A percentile compares a stretch with the other conserved stretches of the same genome.
These are phyloP conservation scores for Odontophorus gujanensis DNA, from an alignment of 2,113 vertebrate species.

Conservation along the genomic window DNA sequence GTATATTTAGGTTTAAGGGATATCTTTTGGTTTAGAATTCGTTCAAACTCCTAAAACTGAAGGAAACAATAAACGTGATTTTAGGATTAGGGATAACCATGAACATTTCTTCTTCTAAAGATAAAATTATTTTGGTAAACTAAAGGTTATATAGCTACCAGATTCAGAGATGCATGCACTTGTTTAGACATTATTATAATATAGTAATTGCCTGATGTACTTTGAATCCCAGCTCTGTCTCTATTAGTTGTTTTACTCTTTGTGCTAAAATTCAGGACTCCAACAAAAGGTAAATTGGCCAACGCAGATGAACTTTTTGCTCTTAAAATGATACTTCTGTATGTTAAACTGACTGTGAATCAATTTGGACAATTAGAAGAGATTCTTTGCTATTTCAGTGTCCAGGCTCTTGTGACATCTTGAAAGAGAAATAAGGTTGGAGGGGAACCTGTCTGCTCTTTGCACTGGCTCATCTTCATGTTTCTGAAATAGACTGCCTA, in stretches of 20 bases:
- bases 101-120: background rate
- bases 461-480: background rate
- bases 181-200: background rate
- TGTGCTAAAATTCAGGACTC: background rate
- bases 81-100: background rate
- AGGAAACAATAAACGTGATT: background rate
- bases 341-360: background rate
- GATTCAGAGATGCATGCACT: background rate
- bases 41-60: background rate
- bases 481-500: background rate
- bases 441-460: background rate
- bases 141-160: background rate
- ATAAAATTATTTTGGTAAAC: slow-evolving; percentile 3
- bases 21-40: background rate
- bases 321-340: background rate
- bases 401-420: background rate
- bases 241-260: background rate
- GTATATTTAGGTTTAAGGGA: background rate
- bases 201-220: background rate
- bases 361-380: background rate
- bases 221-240: background rate
- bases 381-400: background rate
- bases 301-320: background rate
- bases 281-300: background rate
- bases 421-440: background rate